phyloP scores from a whole-genome alignment of 1,140 invertebrate genomes.

The Lasaia peninsularis region DNA sequence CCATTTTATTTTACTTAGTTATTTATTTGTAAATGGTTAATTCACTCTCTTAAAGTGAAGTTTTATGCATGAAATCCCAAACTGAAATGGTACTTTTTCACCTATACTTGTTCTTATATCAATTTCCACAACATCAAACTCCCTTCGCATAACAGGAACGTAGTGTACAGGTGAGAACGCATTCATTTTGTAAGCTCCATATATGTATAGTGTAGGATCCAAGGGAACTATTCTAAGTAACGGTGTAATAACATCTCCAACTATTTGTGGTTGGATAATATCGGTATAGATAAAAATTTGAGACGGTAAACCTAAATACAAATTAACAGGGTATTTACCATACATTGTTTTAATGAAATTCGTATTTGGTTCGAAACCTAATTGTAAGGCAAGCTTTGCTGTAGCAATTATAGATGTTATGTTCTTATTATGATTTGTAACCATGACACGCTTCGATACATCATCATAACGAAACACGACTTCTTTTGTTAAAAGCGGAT shows the following conservation, averaged over 20 bases:
- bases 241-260: constrained; percentile 42
- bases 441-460: constrained; percentile 25
- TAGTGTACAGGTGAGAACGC: constrained; percentile 38
- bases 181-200: constrained; percentile 37
- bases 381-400: background rate
- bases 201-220: constrained; percentile 32
- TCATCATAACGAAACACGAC: constrained; percentile 25
- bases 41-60: constrained; percentile 32
- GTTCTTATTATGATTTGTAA: background rate
- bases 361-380: constrained; percentile 19
- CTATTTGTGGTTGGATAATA: constrained; percentile 35
- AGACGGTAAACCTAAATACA: constrained; percentile 12
- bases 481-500: constrained; percentile 15
- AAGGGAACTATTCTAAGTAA: constrained; percentile 39
- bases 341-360: constrained; percentile 16
- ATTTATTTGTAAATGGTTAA: no score
- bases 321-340: constrained; percentile 26
- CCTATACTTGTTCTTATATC: constrained; percentile 41
- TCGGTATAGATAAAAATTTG: constrained; percentile 45
- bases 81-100: constrained; percentile 44
- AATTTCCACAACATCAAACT: constrained; percentile 42
- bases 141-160: constrained; percentile 33
- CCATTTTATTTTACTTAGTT: background rate
- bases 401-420: background rate
- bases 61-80: constrained; percentile 36